These are phyloP conservation scores for Campoletis sonorensis DNA, from an alignment of 1,140 invertebrate genomes.

Conservation along the genomic window DNA sequence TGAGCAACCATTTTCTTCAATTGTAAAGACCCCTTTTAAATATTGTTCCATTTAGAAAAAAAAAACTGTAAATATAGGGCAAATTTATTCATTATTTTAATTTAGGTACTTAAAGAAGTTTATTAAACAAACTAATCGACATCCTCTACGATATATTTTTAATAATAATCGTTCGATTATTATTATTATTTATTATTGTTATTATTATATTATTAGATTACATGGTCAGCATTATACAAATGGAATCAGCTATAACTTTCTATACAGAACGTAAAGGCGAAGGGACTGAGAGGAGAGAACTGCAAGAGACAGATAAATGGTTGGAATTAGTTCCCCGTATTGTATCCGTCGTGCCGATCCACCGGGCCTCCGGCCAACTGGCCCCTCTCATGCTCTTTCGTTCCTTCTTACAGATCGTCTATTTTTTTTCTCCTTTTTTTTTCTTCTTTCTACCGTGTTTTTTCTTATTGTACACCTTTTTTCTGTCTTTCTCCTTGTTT, in stretches of 20 bases:
- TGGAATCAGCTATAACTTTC: conserved; percentile 14
- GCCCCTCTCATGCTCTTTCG: conserved; percentile 24
- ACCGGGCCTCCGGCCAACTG: conserved; percentile 42
- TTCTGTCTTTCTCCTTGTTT: conserved; percentile 3
- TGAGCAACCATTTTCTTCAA: no score
- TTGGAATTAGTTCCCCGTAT: conserved; percentile 66
- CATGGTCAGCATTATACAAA: neutral
- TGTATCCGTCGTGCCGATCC: conserved; percentile 51
- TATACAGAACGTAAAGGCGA: neutral
- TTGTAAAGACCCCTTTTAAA: no score
- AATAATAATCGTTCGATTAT: no score
- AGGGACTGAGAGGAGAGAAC: conserved; percentile 41
- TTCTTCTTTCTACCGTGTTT: no score
- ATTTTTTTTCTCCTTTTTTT: conserved; percentile 3
- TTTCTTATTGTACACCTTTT: conserved; percentile 3
- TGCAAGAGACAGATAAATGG: conserved; percentile 62
- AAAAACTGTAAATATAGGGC: no score
- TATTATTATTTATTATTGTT: no score
- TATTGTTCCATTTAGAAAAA: no score
- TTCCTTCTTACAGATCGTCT: neutral
- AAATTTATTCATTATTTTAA: no score
- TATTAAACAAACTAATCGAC: no score
- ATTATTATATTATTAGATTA: neutral
- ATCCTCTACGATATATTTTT: no score
- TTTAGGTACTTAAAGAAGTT: no score